Conservation (phyloP, 2,888 invertebrate species). For the Alviniconcha strummeri region DNA sequence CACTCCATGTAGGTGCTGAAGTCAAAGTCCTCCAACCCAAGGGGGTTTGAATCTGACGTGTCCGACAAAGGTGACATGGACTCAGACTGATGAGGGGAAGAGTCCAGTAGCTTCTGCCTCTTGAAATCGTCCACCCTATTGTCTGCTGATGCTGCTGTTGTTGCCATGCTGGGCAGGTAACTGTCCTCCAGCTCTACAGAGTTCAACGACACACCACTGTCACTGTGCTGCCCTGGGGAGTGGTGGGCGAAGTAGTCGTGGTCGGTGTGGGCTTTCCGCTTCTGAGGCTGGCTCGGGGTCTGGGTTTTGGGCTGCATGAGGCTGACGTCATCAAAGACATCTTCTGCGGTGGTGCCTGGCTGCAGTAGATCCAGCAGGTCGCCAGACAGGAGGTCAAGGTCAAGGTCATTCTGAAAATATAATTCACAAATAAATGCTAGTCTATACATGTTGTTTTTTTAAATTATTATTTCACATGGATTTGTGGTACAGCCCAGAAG, state of each 20-base stretch:
- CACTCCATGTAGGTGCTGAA: constrained; percentile 41
- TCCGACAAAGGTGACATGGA: constrained; percentile 37
- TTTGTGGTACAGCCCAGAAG: too few species aligned
- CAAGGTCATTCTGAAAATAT: constrained; percentile 23
- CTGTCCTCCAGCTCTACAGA: constrained; percentile 42
- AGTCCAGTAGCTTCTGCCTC: constrained; percentile 19
- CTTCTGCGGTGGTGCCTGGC: neutral
- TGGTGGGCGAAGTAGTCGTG: constrained; percentile 61
- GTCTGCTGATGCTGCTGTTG: constrained; percentile 39
- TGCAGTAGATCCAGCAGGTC: constrained; percentile 42
- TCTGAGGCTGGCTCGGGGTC: neutral
- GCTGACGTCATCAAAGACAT: neutral
- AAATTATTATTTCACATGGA: too few species aligned
- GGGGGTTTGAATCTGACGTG: constrained; percentile 34
- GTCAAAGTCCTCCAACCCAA: constrained; percentile 54
- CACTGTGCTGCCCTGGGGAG: constrained; percentile 61
- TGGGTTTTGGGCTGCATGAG: constrained; percentile 10
- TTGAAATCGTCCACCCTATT: constrained; percentile 35
- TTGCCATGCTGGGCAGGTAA: constrained; percentile 46
- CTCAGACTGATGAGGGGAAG: constrained; percentile 34
- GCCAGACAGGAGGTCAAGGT: constrained; percentile 49
- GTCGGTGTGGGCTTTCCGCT: constrained; percentile 48
- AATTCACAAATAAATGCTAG: neutral
- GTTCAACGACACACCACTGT: constrained; percentile 63
- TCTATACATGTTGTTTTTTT: neutral